Percentiles rank a stretch among this genome's conserved stretches.
Evolutionary conservation across 2,797 vertebrate species (phyloP).

Genomic region (Antennarius maculatus): DNA sequence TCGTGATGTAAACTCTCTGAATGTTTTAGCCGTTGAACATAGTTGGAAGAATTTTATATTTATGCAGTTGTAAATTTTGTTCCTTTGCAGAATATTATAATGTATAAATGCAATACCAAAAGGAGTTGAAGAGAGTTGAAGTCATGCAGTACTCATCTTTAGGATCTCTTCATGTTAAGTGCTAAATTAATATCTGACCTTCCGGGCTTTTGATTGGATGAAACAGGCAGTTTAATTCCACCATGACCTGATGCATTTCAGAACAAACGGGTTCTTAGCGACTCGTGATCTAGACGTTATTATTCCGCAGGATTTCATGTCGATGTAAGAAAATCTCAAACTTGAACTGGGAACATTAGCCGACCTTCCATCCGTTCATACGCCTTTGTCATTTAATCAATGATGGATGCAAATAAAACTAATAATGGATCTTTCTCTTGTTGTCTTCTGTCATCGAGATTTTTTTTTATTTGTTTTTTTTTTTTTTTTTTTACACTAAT

Average conservation of each 20-base stretch:
- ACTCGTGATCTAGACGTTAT: slow-evolving; percentile 39
- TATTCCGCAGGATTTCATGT: slow-evolving; percentile 45
- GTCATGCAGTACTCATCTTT: slow-evolving; percentile 87
- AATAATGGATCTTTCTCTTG: slow-evolving; percentile 44
- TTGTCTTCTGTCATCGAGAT: background rate
- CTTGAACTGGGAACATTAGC: slow-evolving; percentile 28
- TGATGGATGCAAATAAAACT: slow-evolving; percentile 69
- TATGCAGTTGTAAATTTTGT: slow-evolving; percentile 98
- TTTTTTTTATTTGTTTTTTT: no score
- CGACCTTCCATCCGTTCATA: slow-evolving; percentile 49
- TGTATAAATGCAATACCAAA: slow-evolving; percentile 99
- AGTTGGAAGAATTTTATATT: slow-evolving; percentile 94
- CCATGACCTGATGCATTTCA: slow-evolving; percentile 25
- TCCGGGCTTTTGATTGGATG: slow-evolving; percentile 81
- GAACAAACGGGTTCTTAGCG: slow-evolving; percentile 15
- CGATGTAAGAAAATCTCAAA: slow-evolving; percentile 38
- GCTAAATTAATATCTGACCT: slow-evolving; percentile 88
- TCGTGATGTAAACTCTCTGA: slow-evolving; percentile 88
- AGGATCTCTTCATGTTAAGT: slow-evolving; percentile 83
- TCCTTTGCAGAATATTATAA: slow-evolving; percentile 93
- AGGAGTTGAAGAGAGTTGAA: slow-evolving; percentile 85
- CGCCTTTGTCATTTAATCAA: slow-evolving; percentile 66
- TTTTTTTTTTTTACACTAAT: no score
- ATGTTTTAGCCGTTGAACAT: slow-evolving; percentile 93
- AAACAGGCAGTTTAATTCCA: slow-evolving; percentile 23